A percentile compares a stretch with the other conserved stretches of the same genome.
These are phyloP conservation scores for Salvelinus alpinus DNA, from an alignment of 2,113 vertebrate species.

Conservation along the genomic window DNA sequence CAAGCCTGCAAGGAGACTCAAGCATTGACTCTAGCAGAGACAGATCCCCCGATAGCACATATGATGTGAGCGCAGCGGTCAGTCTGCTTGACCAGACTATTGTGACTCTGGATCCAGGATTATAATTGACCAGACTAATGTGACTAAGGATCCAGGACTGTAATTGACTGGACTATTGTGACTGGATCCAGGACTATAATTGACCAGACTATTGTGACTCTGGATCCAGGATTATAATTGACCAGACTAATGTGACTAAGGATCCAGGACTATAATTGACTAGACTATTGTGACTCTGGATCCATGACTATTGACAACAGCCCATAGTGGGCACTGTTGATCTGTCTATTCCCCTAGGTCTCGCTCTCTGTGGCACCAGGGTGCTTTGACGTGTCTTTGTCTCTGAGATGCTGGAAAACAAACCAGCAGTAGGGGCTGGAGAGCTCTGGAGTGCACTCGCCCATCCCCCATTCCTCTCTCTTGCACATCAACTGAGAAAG, in stretches of 20 bases:
- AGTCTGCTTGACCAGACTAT: not conserved
- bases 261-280: too few relatives aligned
- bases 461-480: constrained; percentile 11
- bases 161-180: not conserved
- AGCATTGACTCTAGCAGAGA: too few relatives aligned
- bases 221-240: too few relatives aligned
- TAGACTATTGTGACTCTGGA: not conserved
- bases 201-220: too few relatives aligned
- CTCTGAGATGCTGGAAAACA: not conserved
- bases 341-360: not conserved
- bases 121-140: not conserved
- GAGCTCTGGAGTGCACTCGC: not conserved
- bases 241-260: too few relatives aligned
- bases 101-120: too few relatives aligned
- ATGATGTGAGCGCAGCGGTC: not conserved
- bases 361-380: not conserved
- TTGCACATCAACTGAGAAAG: not conserved
- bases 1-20: too few relatives aligned
- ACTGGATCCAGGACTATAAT: too few relatives aligned
- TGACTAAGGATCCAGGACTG: not conserved
- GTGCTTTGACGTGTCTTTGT: constrained; percentile 7
- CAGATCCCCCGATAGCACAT: too few relatives aligned
- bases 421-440: constrained; percentile 8
- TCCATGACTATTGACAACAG: not conserved
- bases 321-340: not conserved